A percentile compares a stretch with the other conserved stretches of the same genome.
Evolutionary conservation across 1,140 invertebrate species (phyloP).

Genomic region (Micrasema minimum): DNA sequence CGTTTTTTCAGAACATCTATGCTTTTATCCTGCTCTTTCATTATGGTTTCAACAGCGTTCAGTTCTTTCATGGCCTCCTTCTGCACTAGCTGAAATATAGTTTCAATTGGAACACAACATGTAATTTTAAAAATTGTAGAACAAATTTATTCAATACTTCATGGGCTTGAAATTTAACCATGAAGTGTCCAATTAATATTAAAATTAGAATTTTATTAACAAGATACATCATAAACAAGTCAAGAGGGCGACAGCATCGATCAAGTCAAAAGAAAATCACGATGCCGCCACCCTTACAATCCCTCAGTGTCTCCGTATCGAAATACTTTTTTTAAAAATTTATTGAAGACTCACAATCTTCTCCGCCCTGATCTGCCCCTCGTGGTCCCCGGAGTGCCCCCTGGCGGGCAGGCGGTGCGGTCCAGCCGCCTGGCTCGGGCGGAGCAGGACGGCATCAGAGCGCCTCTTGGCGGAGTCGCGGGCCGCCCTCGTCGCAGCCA

Average conservation of each 20-base stretch:
- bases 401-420: constrained; percentile 39
- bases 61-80: constrained; percentile 50
- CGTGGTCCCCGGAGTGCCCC: not conserved
- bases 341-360: constrained; percentile 38
- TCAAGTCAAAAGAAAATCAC: too few species aligned
- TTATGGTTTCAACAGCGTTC: constrained; percentile 44
- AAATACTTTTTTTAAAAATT: too few species aligned
- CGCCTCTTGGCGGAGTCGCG: constrained; percentile 45
- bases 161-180: too few species aligned
- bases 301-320: too few species aligned
- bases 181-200: too few species aligned
- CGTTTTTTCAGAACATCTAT: constrained; percentile 29
- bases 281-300: too few species aligned
- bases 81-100: constrained; percentile 43
- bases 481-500: constrained; percentile 33
- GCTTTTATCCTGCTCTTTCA: constrained; percentile 46
- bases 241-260: too few species aligned
- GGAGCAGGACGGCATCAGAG: too few species aligned
- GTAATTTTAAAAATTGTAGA: too few species aligned
- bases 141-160: too few species aligned
- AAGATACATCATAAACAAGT: too few species aligned
- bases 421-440: constrained; percentile 36
- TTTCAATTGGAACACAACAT: not conserved
- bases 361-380: constrained; percentile 41
- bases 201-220: too few species aligned